Evolutionary conservation across 2,113 vertebrate genomes (phyloP), one percentile per base, ranked within the genome.

Genomic region (Cavia aperea): DNA sequence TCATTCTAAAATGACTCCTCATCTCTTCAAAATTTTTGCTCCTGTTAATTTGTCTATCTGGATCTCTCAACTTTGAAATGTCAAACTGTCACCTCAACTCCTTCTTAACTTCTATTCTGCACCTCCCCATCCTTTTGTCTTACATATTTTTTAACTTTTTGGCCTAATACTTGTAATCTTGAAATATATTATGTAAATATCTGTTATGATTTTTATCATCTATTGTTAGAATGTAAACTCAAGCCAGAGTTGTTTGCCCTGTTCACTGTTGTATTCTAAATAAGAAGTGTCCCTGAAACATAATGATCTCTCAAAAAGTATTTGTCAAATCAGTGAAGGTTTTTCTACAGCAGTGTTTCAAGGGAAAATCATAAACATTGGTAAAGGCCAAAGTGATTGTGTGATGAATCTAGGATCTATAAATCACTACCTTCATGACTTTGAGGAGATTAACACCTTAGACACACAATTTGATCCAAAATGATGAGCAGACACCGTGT

Each of bases 381-480:
- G 43, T 15, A 62, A 87, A 77, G 54, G 88, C 33, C 26, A 68
- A 0, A 18, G 21, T 75, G 36, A 70, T 73, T 87, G 51, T 77
- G 39, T 66, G 43, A 92, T 82, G 73, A 85, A 81, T 62, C 33
- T 18, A 89, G 29, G 12, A 63, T 85, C 75, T 81, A 11, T 8
- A 84, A 84, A 49, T 56, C 26, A 24, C 46, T 78, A 56, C 24
- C 7, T 81, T 77, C 31, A 5, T 84, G n/a, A 91, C 63, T 75
- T 77, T 29, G n/a, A 77, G 26, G 54, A 89, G 66, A 83, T 77
- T 77, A 65, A 79, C 86, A n/a, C 66, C 88, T 43, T 86, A 82
- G 18, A 92, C n/a, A 24, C 2, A 77, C 24, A 60, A 1, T 65
- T 90, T 93, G 79, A 46, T 93, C 46, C 65, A 84, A 94, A 93